Evolutionary conservation across 2,113 vertebrate species (phyloP), one percentile per base, ranked within the genome.

Genomic region (Pterophyllum scalare): DNA sequence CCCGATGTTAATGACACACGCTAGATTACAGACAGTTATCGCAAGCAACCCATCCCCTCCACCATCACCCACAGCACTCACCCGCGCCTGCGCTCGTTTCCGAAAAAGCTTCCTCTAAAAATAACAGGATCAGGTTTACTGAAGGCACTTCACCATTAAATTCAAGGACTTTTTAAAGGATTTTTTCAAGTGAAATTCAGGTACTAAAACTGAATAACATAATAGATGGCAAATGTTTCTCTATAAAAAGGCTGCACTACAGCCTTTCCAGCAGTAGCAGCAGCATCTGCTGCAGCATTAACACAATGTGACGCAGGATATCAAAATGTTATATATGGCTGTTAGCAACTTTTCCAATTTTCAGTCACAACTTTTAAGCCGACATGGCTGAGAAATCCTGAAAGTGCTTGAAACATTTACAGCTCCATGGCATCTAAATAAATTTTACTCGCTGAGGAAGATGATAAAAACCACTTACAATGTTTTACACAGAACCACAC

Each of bases 1-100:
- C 92, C 89, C 81, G 46, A 77, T 72, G 84, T 93, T 95, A 94
- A 95, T 94, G 93, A 94, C 85, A 90, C 89, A 81, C 80, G 83
- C 78, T 90, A 91, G 92, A 92, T 94, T 94, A 92, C 91, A 87
- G 90, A 87, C 83, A 83, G 88, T 88, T 92, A 92, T 88, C 88
- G 38, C 77, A 79, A 85, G 85, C 79, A 7, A 82, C 59, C 80
- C 85, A n/a, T 77, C 87, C 87, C 86, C 64, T 72, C 72, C 81
- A 56, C 57, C 84, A 72, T 77, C 80, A 78, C 75, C 78, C 84
- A 76, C 86, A 72, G 86, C 61, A 59, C 83, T 78, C 82, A 61
- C 79, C 64, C 87, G 35, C n/a, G 7, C 70, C 76, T 24, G 12
- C 17, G 46, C 75, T 90, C 62, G 14, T 86, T 46, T 76, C 77